Evolutionary conservation across 2,888 invertebrate species (phyloP).

Genomic region (Parasteatoda lunata): DNA sequence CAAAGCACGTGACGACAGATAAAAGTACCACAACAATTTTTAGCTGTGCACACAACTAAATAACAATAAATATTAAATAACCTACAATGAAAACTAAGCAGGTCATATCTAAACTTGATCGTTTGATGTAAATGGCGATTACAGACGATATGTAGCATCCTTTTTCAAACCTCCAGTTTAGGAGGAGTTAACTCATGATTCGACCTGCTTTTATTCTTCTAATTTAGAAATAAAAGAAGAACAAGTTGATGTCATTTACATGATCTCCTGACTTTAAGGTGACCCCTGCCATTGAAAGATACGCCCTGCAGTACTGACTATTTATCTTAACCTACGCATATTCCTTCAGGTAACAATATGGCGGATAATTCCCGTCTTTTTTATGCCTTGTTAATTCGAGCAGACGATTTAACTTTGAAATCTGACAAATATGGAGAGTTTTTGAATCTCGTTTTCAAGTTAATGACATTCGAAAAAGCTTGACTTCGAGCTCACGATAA

Average conservation of each 20-base stretch:
- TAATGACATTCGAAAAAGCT: too few relatives aligned
- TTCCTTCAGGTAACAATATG: not conserved
- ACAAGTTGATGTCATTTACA: not conserved
- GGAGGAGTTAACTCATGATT: not conserved
- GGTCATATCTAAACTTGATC: not conserved
- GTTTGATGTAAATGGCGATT: not conserved
- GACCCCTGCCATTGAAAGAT: not conserved
- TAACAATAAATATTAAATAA: too few relatives aligned
- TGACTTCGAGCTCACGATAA: too few relatives aligned
- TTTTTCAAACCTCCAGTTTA: not conserved
- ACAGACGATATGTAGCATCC: not conserved
- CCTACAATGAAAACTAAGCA: not conserved
- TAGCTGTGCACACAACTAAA: too few relatives aligned
- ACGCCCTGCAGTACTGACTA: not conserved
- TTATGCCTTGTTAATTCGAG: not conserved
- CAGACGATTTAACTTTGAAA: not conserved
- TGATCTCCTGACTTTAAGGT: constrained; percentile 2
- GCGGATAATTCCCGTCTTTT: constrained; percentile 1
- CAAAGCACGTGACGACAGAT: too few relatives aligned
- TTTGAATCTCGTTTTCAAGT: too few relatives aligned
- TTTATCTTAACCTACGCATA: not conserved
- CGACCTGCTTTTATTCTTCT: constrained; percentile 3
- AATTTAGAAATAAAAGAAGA: not conserved
- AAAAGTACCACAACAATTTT: too few relatives aligned
- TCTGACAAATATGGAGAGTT: not conserved